Conservation (phyloP, 2,113 vertebrate genomes). For the Megaceryle torquata region DNA sequence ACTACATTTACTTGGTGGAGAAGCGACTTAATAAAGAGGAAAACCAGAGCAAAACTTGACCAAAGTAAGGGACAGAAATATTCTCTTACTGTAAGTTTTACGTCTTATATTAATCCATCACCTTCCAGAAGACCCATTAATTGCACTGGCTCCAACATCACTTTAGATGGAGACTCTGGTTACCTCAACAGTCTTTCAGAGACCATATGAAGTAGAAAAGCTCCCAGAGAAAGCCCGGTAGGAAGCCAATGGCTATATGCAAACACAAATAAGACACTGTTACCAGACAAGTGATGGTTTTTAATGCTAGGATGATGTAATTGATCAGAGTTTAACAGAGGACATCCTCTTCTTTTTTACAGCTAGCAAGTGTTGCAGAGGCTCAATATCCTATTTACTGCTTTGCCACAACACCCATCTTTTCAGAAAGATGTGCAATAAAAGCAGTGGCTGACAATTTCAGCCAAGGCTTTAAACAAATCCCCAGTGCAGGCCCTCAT, state of each 20-base stretch:
- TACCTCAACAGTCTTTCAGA: conserved; percentile 6
- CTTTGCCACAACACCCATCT: conserved; percentile 31
- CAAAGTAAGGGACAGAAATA: not conserved
- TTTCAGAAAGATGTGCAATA: conserved; percentile 7
- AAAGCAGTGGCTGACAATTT: conserved; percentile 35
- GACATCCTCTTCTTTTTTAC: not conserved
- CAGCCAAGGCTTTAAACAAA: conserved; percentile 48
- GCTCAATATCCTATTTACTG: conserved; percentile 35
- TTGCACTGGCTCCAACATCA: not conserved
- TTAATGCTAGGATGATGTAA: conserved; percentile 46
- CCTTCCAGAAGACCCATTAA: not conserved
- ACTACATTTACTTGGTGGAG: not conserved
- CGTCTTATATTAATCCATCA: not conserved
- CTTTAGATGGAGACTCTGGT: conserved; percentile 20
- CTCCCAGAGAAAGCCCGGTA: not conserved
- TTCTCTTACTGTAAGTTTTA: not conserved
- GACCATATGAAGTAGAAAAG: not conserved
- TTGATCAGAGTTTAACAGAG: conserved; percentile 47
- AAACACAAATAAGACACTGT: not conserved
- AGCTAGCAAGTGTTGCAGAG: not conserved
- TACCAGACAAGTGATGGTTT: conserved; percentile 7
- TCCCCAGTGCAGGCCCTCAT: conserved; percentile 8
- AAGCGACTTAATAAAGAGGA: not conserved
- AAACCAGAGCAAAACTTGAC: not conserved
- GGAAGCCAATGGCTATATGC: not conserved